These are phyloP conservation scores for Lepidurus apus DNA, from an alignment of 1,140 invertebrate genomes.

Conservation along the genomic window DNA sequence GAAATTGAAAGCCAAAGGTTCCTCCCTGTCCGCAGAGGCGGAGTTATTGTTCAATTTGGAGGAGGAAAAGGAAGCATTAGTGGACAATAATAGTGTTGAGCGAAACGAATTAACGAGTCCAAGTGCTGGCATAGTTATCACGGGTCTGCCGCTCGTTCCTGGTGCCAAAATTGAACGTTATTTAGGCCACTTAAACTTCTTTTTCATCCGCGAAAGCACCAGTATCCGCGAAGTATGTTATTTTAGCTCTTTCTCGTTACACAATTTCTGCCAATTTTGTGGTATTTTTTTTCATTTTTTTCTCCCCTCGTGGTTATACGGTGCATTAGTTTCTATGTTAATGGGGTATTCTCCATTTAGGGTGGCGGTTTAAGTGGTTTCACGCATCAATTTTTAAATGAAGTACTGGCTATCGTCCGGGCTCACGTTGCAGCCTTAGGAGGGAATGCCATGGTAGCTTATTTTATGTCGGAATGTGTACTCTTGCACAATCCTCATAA, in stretches of 20 bases:
- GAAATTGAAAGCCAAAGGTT: background rate
- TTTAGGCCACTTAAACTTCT: slow-evolving; percentile 88
- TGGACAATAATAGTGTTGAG: background rate
- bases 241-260: slow-evolving; percentile 27
- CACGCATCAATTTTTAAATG: slow-evolving; percentile 85
- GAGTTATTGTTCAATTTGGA: slow-evolving; percentile 39
- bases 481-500: slow-evolving; percentile 88
- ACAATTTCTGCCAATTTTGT: background rate
- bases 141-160: slow-evolving; percentile 72
- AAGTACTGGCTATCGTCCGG: slow-evolving; percentile 82
- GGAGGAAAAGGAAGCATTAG: slow-evolving; percentile 29
- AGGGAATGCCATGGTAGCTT: slow-evolving; percentile 90
- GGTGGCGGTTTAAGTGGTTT: slow-evolving; percentile 86
- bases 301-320: background rate
- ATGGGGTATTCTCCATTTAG: slow-evolving; percentile 43
- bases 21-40: slow-evolving; percentile 34
- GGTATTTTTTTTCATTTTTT: background rate
- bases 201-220: slow-evolving; percentile 90
- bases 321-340: background rate
- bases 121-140: slow-evolving; percentile 59
- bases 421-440: slow-evolving; percentile 89
- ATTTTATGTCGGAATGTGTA: slow-evolving; percentile 85
- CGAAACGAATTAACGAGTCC: background rate
- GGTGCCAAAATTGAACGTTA: slow-evolving; percentile 76
- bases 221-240: slow-evolving; percentile 72